Base-by-base conservation (phyloP, 2,888 invertebrate species). In the Nephrotoma appendiculata region DNA sequence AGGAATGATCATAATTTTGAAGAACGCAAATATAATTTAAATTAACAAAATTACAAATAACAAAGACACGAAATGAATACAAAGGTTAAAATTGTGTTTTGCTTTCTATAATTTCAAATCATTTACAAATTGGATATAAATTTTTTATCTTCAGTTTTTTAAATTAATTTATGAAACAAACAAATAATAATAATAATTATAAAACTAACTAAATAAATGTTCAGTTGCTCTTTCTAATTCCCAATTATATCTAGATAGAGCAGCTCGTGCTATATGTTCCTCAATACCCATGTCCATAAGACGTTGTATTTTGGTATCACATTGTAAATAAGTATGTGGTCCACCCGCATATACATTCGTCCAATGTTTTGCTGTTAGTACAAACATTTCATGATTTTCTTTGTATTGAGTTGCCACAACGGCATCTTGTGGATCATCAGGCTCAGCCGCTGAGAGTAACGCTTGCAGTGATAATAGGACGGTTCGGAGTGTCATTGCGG, bases 391-490 rank as follows among this genome's bases (percentile, higher is more conserved):
- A 87, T 94, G 94, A 90, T 96, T 95, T 89, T 97, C 97, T 93
- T 97, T 97, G 92, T 95, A 99, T 92, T 99, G 99, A 91, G 96
- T 96, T 43, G 99, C 99, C 41, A 99, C 99, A 0, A 99, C 98
- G 0, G 98, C 98, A 92, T 99, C 97, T 91, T 98, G 98, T 1
- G 98, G 98, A 92, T 98, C 98, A 92, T 97, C 97, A 4, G 98
- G 97, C 90, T 97, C 98, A 4, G 98, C 97, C 0, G 98, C 96
- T 31, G 98, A 96, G 88, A 99, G 92, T 88, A 99, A 92, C 0
- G 99, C 99, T 94, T 99, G 99, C 88, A 99, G 93, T 1, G 99
- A 99, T 43, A 99, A 92, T 87, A 99, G 92, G 43, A 99, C 99
- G 44, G 99, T 99, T 88, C 99, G 94, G 88, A 99, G 92, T 0